phyloP scores from a whole-genome alignment of 2,888 invertebrate genomes.

The Cyrtodaria siliqua region DNA sequence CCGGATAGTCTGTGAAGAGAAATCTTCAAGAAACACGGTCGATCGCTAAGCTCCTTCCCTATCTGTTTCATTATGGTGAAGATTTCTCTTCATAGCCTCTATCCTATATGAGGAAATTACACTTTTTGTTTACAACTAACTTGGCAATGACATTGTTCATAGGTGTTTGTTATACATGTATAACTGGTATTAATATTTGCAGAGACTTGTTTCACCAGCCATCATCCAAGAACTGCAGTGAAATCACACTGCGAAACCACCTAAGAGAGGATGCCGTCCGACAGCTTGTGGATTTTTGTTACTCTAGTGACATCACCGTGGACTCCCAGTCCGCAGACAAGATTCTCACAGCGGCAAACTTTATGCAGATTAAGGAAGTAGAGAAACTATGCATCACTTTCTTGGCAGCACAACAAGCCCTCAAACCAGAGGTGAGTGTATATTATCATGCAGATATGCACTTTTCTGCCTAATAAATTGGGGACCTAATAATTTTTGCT shows the following conservation, averaged over 20 bases:
- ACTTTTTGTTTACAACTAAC: too few relatives aligned
- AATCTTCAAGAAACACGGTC: too few relatives aligned
- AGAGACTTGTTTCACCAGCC: slow-evolving; percentile 65
- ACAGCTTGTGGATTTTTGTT: slow-evolving; percentile 69
- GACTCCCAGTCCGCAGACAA: slow-evolving; percentile 71
- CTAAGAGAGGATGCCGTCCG: slow-evolving; percentile 63
- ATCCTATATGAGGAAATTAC: too few relatives aligned
- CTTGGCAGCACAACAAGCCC: slow-evolving; percentile 70
- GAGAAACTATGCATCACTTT: slow-evolving; percentile 72
- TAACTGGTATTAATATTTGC: not conserved
- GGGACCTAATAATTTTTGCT: too few relatives aligned
- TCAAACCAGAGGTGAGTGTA: slow-evolving; percentile 64
- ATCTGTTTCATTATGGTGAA: too few relatives aligned
- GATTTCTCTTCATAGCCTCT: too few relatives aligned
- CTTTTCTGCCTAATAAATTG: too few relatives aligned
- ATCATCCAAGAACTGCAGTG: slow-evolving; percentile 50
- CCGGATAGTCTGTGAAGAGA: too few relatives aligned
- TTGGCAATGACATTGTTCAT: too few relatives aligned
- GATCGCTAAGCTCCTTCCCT: too few relatives aligned
- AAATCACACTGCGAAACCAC: slow-evolving; percentile 57
- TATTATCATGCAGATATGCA: too few relatives aligned
- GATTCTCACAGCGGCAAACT: slow-evolving; percentile 66
- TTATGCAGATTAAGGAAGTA: slow-evolving; percentile 70
- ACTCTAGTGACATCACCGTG: slow-evolving; percentile 69
- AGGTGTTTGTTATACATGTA: too few relatives aligned